phyloP scores from a whole-genome alignment of 1,140 invertebrate genomes.

The Geopemphigus sp. region DNA sequence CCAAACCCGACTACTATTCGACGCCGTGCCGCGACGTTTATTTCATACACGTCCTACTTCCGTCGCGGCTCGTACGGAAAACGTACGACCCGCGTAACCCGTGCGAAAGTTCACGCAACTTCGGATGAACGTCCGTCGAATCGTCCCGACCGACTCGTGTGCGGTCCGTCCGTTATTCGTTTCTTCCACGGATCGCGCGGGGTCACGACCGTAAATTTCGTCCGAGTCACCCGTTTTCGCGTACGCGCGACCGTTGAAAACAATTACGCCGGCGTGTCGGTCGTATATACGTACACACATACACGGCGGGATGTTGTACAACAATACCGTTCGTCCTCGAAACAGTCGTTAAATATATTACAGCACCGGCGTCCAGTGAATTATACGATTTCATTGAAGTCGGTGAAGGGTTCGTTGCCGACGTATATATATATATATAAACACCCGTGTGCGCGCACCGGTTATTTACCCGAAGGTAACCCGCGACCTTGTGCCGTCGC shows the following conservation, averaged over 20 bases:
- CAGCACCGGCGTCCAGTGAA: neutral
- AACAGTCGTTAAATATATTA: neutral
- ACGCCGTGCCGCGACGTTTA: neutral
- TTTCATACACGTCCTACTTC: constrained; percentile 14
- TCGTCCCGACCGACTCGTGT: too few species aligned
- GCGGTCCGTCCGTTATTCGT: too few species aligned
- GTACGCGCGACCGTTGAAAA: neutral
- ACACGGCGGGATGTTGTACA: too few species aligned
- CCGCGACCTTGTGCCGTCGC: neutral
- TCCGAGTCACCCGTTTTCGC: neutral
- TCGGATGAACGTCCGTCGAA: too few species aligned
- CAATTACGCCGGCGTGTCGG: neutral
- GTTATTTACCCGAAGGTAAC: neutral
- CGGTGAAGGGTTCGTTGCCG: neutral
- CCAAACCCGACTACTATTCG: neutral
- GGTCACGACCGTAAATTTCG: neutral
- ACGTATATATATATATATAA: too few species aligned
- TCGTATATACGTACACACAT: too few species aligned
- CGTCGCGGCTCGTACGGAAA: neutral
- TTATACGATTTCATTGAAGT: constrained; percentile 29
- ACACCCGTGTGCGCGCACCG: too few species aligned
- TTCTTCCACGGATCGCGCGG: too few species aligned
- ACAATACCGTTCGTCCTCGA: neutral
- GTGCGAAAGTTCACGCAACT: constrained; percentile 1
- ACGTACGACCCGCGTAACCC: neutral